These are phyloP conservation scores for Oasisia sp. DNA, from an alignment of 2,888 invertebrate species.

Conservation along the genomic window DNA sequence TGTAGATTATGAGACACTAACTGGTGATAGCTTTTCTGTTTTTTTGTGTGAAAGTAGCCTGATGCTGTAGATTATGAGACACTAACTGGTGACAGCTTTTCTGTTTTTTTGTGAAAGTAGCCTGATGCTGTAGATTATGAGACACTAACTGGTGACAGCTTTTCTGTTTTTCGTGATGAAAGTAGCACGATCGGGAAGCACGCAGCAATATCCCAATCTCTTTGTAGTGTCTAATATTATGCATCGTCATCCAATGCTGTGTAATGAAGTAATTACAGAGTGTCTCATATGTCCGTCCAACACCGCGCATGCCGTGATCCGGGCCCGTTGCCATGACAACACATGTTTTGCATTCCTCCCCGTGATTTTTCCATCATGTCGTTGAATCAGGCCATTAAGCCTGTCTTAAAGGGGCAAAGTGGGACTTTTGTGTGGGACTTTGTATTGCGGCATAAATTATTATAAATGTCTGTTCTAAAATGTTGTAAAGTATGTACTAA, in stretches of 20 bases:
- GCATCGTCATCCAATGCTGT: neutral
- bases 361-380: neutral
- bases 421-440: too few species aligned
- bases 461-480: too few species aligned
- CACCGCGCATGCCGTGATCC: neutral
- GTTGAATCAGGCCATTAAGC: neutral
- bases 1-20: neutral
- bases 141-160: neutral
- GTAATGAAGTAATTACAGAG: neutral
- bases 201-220: too few species aligned
- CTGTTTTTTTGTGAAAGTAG: neutral
- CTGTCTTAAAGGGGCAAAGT: too few species aligned
- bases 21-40: neutral
- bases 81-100: neutral
- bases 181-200: neutral
- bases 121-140: too few species aligned
- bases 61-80: too few species aligned
- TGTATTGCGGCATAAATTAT: too few species aligned
- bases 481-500: too few species aligned
- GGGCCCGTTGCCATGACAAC: neutral
- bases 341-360: neutral
- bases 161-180: neutral
- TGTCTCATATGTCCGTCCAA: neutral
- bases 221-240: neutral
- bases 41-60: neutral